Evolutionary conservation across 2,113 vertebrate species (phyloP), one percentile per base, ranked within the genome.

Genomic region (Coregonus clupeaformis): DNA sequence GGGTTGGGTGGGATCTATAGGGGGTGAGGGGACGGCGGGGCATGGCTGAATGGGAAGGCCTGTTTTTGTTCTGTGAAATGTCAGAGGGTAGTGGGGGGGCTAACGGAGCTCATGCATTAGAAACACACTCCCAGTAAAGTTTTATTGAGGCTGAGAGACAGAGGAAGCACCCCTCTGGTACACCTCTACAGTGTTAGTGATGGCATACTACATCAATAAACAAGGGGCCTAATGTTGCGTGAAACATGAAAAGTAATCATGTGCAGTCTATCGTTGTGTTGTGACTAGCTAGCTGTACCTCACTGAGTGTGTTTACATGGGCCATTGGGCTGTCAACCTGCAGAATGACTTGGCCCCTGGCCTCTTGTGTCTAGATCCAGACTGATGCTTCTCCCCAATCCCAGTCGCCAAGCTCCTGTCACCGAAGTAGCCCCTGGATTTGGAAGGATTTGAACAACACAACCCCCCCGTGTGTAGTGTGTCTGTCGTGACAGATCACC

Each of bases 11-110:
- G 57, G 70, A 59, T 73, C 32, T 71, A 68, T 20, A 59, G 72
- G 65, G 55, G 69, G 30, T 24, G 66, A 57, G 65, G 76, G 69
- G 75, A 32, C 6, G 6, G 32, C 32, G 68, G 59, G 30, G 77
- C 32, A 20, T 67, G 32, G 65, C 73, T 80, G 75, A 83, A 82
- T 79, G 66, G 74, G 78, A 82, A 82, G 80, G 76, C 76, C 78
- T 75, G 80, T 79, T 79, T 79, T 77, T 77, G 78, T 80, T 73
- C 74, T 71, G 32, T 22, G 55, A 70, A 71, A 73, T 69, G 74
- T 79, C n/a, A 22, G 49, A 83, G 70, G 72, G 59, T 59, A 64
- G 47, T 68, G 36, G 70, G 72, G 69, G 69, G 30, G 13, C 29
- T 22, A 42, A 78, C 72, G 49, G 77, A 71, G 49, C 27, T 32